Conservation (phyloP, 2,797 vertebrate species). For the Platyrinchus mystaceus region DNA sequence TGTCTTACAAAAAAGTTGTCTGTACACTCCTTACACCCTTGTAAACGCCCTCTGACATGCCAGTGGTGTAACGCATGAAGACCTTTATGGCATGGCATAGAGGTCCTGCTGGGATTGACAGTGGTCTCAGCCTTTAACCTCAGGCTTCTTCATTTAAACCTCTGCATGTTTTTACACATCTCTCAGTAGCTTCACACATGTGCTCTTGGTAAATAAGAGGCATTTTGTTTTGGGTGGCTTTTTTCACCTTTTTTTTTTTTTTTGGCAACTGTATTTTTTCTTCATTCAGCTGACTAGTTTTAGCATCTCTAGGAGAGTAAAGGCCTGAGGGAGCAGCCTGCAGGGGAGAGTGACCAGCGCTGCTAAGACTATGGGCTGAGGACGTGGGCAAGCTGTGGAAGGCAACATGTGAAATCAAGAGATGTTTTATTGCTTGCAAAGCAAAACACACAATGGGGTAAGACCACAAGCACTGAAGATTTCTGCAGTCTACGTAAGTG, state of each 20-base stretch:
- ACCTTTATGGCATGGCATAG: background rate
- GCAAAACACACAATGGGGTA: background rate
- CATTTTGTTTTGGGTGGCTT: background rate
- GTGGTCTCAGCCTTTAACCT: background rate
- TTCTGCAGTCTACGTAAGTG: fast-evolving
- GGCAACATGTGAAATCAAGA: background rate
- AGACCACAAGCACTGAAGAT: background rate
- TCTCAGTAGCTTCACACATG: background rate
- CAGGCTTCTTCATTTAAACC: background rate
- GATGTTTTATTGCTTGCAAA: background rate
- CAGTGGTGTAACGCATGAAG: background rate
- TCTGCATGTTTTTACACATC: background rate
- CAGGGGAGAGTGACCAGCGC: fast-evolving
- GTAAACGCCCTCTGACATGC: background rate
- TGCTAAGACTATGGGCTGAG: background rate
- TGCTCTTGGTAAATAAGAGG: background rate
- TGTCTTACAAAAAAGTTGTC: background rate
- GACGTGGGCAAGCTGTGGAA: background rate
- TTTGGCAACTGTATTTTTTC: background rate
- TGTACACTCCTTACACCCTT: background rate
- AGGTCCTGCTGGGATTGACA: background rate
- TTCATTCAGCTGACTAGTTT: background rate
- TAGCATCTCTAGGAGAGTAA: background rate
- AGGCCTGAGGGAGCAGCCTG: background rate
- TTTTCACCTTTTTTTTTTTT: background rate